A percentile compares a stretch with the other conserved stretches of the same genome.
phyloP scores from a whole-genome alignment of 2,113 vertebrate genomes.

The Halcyon malimbica region DNA sequence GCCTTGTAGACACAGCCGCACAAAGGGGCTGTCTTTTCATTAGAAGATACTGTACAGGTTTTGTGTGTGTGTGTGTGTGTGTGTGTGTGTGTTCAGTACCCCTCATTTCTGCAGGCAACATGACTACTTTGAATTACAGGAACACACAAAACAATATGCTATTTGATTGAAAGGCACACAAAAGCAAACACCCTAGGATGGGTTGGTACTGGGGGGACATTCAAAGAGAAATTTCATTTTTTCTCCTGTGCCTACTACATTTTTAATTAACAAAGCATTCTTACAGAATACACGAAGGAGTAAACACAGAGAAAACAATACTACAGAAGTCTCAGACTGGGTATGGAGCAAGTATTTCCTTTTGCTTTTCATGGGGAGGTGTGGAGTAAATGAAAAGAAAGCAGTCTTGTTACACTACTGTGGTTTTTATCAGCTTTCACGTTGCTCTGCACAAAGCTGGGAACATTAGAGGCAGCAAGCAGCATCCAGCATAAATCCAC shows the following conservation, averaged over 20 bases:
- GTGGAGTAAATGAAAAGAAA: background rate
- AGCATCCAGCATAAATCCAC: background rate
- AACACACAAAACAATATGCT: background rate
- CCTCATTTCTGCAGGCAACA: background rate
- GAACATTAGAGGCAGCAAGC: background rate
- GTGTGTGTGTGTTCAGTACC: accelerated
- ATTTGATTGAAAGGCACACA: background rate
- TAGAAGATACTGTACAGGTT: background rate
- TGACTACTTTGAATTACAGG: background rate
- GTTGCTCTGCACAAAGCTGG: accelerated
- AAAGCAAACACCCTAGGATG: background rate
- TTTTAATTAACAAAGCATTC: background rate
- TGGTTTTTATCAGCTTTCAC: background rate
- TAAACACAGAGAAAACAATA: background rate
- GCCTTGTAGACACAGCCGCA: constrained; percentile 40
- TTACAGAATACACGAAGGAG: background rate
- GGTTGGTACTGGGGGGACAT: background rate
- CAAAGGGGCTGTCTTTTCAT: constrained; percentile 19
- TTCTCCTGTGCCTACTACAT: background rate
- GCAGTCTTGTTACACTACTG: background rate
- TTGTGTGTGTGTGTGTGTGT: background rate
- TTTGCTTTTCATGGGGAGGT: background rate
- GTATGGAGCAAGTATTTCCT: background rate
- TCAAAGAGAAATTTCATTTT: background rate
- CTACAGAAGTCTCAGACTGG: background rate